Conservation (phyloP, 2,797 vertebrate species). For the Rhyacichthys aspro region DNA sequence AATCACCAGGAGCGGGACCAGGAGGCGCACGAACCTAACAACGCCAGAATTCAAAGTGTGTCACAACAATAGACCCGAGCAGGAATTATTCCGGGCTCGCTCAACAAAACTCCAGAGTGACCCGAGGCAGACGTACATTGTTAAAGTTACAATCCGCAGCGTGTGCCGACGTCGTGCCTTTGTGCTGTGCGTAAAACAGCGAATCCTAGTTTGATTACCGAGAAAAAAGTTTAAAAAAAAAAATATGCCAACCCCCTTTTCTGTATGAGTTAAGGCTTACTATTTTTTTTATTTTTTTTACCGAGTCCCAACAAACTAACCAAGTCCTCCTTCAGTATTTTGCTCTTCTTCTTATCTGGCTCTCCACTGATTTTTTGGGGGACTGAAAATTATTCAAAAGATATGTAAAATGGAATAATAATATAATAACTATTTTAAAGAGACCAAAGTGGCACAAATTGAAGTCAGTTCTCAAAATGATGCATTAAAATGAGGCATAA, state of each 20-base stretch:
- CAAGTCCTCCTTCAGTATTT: too few relatives aligned
- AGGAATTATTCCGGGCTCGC: slow-evolving; percentile 69
- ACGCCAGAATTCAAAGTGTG: slow-evolving; percentile 76
- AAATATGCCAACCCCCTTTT: neutral
- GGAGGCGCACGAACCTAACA: slow-evolving; percentile 8
- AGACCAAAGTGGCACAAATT: too few relatives aligned
- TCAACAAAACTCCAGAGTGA: slow-evolving; percentile 49
- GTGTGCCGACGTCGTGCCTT: slow-evolving; percentile 57
- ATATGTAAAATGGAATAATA: too few relatives aligned
- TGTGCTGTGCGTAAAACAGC: slow-evolving; percentile 31
- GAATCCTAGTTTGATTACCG: neutral
- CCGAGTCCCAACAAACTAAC: too few relatives aligned
- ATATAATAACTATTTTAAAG: too few relatives aligned
- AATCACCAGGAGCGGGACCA: slow-evolving; percentile 78
- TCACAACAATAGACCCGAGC: slow-evolving; percentile 77
- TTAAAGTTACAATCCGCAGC: slow-evolving; percentile 43
- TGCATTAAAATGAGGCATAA: too few relatives aligned
- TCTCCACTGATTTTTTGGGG: too few relatives aligned
- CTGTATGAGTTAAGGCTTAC: too few relatives aligned
- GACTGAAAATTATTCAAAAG: too few relatives aligned
- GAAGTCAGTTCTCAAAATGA: too few relatives aligned
- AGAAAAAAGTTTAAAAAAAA: neutral
- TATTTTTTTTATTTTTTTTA: too few relatives aligned
- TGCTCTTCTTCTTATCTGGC: too few relatives aligned
- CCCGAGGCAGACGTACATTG: slow-evolving; percentile 62